Evolutionary conservation across 2,113 vertebrate genomes (phyloP).

Genomic region (Oryzias javanicus): DNA sequence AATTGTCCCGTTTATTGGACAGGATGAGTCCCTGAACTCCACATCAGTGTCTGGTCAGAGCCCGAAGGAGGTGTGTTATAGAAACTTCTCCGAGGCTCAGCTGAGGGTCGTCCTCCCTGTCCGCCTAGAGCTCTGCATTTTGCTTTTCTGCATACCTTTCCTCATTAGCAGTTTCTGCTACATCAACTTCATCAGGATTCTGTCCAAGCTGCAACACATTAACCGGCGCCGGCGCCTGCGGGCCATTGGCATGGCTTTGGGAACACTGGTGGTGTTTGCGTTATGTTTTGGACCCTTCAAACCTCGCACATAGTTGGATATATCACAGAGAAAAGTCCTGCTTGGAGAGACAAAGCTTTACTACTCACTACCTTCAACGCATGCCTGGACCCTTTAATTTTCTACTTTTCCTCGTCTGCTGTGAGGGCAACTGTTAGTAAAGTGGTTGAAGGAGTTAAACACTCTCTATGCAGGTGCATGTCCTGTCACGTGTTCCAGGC

Average conservation of each 20-base stretch:
- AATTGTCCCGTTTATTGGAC: conserved; percentile 59
- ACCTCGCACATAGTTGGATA: conserved; percentile 86
- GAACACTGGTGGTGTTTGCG: conserved; percentile 80
- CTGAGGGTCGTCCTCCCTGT: conserved; percentile 77
- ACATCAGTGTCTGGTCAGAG: rapidly evolving
- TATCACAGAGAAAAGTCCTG: conserved; percentile 59
- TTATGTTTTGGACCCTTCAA: conserved; percentile 88
- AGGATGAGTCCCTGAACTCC: rapidly evolving
- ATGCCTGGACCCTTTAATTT: conserved; percentile 86
- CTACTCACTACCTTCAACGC: conserved; percentile 86
- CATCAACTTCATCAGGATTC: conserved; percentile 77
- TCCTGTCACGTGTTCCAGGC: conserved; percentile 14
- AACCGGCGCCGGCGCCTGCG: conserved; percentile 63
- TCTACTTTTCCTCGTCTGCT: conserved; percentile 85
- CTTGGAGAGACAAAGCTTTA: conserved; percentile 80
- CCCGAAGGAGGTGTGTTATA: conserved; percentile 70
- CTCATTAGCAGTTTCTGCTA: conserved; percentile 79
- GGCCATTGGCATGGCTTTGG: conserved; percentile 78
- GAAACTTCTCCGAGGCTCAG: conserved; percentile 74
- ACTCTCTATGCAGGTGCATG: conserved; percentile 32
- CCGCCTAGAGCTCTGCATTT: conserved; percentile 80
- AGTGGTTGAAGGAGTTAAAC: conserved; percentile 43
- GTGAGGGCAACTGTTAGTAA: conserved; percentile 69
- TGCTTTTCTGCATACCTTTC: conserved; percentile 83
- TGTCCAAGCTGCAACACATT: conserved; percentile 73